Evolutionary conservation across 2,888 invertebrate genomes (phyloP), one percentile per base, ranked within the genome.

Genomic region (Tenodera sinensis): DNA sequence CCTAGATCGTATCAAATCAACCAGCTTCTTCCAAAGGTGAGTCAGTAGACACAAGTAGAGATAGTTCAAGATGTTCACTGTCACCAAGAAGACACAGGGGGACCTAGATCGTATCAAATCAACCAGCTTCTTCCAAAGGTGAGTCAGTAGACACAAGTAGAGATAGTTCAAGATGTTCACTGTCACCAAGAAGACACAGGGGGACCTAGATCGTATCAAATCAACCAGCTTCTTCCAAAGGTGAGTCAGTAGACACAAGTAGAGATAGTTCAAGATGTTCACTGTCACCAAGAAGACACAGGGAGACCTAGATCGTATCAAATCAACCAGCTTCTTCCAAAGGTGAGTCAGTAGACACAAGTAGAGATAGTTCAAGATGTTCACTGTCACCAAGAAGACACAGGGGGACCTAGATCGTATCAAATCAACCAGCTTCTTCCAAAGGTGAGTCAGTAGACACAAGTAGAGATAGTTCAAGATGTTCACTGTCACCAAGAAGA

Each of bases 391-490:
- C 12, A 42, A 42, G 42, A 42, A 42, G 42, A 42, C 2, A 42
- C 42, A 42, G 7, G 12, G 9, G 9, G 42, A 9, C 12, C 42
- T 42, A 42, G 42, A 42, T 42, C 42, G 2, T 12, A 42, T 42
- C 9, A 42, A 42, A 42, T 42, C 12, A n/a, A n/a, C n/a, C n/a
- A n/a, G n/a, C n/a, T n/a, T n/a, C n/a, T n/a, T n/a, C n/a, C n/a
- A n/a, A 91, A 92, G 92, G 90, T 92, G 92, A 90, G 91, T 90
- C n/a, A 91, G 91, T 91, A 92, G 95, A 95, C 92, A 97, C 93
- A 98, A 98, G 94, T 98, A 98, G 98, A 96, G 96, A 91, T 98
- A 97, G 92, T 99, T 98, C 93, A 96, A 97, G 92, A 97, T 97
- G 85, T 95, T 99, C 92, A 98, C 98, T 54, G 96, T 98, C 89